These are phyloP conservation scores for Plebejus melissa DNA, from an alignment of 2,888 invertebrate genomes.

Conservation along the genomic window DNA sequence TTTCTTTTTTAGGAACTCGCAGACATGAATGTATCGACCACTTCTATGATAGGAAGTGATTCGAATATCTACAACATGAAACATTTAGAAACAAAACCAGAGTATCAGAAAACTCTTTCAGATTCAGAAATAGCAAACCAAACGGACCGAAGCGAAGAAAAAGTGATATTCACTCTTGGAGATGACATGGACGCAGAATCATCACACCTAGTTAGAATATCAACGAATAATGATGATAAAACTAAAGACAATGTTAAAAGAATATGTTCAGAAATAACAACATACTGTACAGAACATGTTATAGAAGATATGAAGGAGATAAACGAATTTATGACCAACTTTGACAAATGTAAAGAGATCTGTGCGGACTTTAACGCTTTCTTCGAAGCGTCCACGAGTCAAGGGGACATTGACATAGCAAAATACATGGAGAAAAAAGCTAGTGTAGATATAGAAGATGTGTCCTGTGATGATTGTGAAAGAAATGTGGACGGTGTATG, in stretches of 20 bases:
- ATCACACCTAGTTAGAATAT: conserved; percentile 55
- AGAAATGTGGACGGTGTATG: conserved; percentile 44
- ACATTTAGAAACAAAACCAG: conserved; percentile 45
- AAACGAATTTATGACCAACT: conserved; percentile 21
- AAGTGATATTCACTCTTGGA: conserved; percentile 64
- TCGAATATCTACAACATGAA: conserved; percentile 69
- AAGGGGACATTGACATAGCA: conserved; percentile 42
- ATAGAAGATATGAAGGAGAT: conserved; percentile 41
- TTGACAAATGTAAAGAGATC: conserved; percentile 23
- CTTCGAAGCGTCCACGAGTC: not conserved
- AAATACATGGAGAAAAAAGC: conserved; percentile 45
- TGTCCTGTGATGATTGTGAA: conserved; percentile 46
- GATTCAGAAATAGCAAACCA: conserved; percentile 63
- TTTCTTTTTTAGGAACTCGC: conserved; percentile 52
- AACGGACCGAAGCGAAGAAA: conserved; percentile 36
- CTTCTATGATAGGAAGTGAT: conserved; percentile 73
- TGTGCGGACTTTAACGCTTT: conserved; percentile 23
- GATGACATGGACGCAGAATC: conserved; percentile 42
- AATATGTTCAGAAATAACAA: conserved; percentile 63
- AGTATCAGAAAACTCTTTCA: conserved; percentile 52
- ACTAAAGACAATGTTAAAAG: conserved; percentile 54
- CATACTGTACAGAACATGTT: conserved; percentile 50
- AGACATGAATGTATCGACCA: conserved; percentile 59
- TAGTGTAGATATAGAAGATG: conserved; percentile 39
- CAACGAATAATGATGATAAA: conserved; percentile 63